Percentiles rank a stretch among this genome's conserved stretches.
These are phyloP conservation scores for Plumapathes pennacea DNA, from an alignment of 92 coral and sea anemone species.

Conservation along the genomic window DNA sequence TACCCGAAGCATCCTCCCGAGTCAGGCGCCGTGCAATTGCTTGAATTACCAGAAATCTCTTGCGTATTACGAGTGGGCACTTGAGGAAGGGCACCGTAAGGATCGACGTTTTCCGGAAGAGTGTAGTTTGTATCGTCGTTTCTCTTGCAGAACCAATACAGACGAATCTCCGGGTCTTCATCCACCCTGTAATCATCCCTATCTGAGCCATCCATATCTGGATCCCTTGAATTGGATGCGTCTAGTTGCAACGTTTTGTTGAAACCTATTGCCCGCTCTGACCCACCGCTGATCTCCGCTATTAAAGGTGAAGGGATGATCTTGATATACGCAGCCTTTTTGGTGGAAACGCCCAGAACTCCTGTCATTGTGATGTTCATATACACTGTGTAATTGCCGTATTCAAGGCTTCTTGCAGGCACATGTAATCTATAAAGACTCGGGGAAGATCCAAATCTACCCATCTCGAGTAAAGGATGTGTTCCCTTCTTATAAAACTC, in stretches of 20 bases:
- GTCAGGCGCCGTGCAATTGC: constrained; percentile 2
- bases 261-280: constrained; percentile 38
- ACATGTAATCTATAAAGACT: constrained; percentile 2
- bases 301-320: constrained; percentile 21
- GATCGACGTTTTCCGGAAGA: constrained; percentile 26
- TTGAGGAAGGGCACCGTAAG: constrained; percentile 8
- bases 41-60: background rate
- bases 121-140: constrained; percentile 31
- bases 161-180: background rate
- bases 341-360: constrained; percentile 24
- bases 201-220: constrained; percentile 24
- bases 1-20: constrained; percentile 65
- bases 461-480: too few relatives aligned
- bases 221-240: constrained; percentile 35
- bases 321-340: constrained; percentile 8
- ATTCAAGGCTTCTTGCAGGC: constrained; percentile 10
- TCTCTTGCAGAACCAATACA: constrained; percentile 55
- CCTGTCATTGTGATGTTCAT: constrained; percentile 31
- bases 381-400: constrained; percentile 20
- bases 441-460: background rate
- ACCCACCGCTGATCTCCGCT: constrained; percentile 48
- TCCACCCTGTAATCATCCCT: background rate
- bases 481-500: background rate
- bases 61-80: constrained; percentile 1
- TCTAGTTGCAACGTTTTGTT: constrained; percentile 9